Evolutionary conservation across 92 coral and sea anemone genomes (phyloP).

Genomic region (Micromussa lordhowensis): DNA sequence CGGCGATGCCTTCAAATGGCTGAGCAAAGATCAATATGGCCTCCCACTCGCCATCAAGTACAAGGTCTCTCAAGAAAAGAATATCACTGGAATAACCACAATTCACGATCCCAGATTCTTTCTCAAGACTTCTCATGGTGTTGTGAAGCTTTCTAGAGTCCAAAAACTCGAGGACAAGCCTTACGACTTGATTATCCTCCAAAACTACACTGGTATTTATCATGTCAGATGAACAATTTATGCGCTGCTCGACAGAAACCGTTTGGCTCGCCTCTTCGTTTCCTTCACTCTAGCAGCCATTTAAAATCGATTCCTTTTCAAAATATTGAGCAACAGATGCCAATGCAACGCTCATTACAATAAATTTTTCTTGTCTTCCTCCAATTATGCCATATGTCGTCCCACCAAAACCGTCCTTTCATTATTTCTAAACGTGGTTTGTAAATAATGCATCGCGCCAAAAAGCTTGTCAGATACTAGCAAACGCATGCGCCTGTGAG

Average conservation of each 20-base stretch:
- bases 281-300: background rate
- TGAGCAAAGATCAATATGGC: constrained; percentile 91
- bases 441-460: constrained; percentile 97
- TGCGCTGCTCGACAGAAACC: background rate
- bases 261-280: background rate
- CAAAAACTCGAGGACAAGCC: constrained; percentile 87
- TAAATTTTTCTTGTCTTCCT: constrained; percentile 3
- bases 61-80: constrained; percentile 88
- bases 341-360: constrained; percentile 20
- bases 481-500: constrained; percentile 81
- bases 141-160: constrained; percentile 86
- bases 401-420: constrained; percentile 40
- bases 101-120: constrained; percentile 86
- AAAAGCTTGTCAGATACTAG: constrained; percentile 32
- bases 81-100: constrained; percentile 85
- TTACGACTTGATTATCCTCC: constrained; percentile 80
- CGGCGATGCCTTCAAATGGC: constrained; percentile 87
- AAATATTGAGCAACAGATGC: constrained; percentile 18
- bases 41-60: constrained; percentile 98
- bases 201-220: constrained; percentile 71
- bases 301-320: background rate
- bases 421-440: constrained; percentile 53
- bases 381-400: background rate
- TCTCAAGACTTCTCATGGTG: constrained; percentile 87
- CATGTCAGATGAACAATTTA: constrained; percentile 51